phyloP scores from a whole-genome alignment of 2,113 vertebrate genomes.

The Ciconia stormi region DNA sequence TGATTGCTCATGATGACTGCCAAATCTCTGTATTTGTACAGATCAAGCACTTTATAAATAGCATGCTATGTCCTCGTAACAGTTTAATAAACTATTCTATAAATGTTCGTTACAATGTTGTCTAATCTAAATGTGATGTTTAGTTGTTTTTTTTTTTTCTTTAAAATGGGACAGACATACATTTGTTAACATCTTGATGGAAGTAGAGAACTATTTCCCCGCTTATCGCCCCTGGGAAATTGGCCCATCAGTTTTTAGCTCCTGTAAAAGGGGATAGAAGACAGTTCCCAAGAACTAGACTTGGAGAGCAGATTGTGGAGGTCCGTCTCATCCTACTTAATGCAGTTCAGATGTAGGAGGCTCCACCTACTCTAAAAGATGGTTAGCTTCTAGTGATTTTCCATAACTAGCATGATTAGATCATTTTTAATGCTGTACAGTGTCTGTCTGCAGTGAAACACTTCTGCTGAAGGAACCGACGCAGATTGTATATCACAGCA shows the following conservation, averaged over 20 bases:
- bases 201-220: not conserved
- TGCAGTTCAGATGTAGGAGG: constrained; percentile 38
- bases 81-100: not conserved
- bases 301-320: constrained; percentile 26
- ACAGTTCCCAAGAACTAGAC: constrained; percentile 1
- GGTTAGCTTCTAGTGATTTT: constrained; percentile 33
- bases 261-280: not conserved
- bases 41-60: not conserved
- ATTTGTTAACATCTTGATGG: not conserved
- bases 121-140: not conserved
- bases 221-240: not conserved
- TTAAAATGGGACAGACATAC: not conserved
- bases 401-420: not conserved
- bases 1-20: not conserved
- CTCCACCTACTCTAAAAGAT: constrained; percentile 18
- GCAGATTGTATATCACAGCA: not conserved
- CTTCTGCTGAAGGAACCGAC: not conserved
- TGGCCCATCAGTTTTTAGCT: not conserved
- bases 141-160: not conserved
- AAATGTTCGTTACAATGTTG: not conserved
- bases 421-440: not conserved
- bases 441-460: not conserved
- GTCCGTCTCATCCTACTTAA: constrained; percentile 22
- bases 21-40: not conserved
- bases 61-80: not conserved